Percentiles rank a stretch among this genome's conserved stretches.
Conservation (phyloP, 2,797 vertebrate genomes). For the Heteromormyrus szaboi region DNA sequence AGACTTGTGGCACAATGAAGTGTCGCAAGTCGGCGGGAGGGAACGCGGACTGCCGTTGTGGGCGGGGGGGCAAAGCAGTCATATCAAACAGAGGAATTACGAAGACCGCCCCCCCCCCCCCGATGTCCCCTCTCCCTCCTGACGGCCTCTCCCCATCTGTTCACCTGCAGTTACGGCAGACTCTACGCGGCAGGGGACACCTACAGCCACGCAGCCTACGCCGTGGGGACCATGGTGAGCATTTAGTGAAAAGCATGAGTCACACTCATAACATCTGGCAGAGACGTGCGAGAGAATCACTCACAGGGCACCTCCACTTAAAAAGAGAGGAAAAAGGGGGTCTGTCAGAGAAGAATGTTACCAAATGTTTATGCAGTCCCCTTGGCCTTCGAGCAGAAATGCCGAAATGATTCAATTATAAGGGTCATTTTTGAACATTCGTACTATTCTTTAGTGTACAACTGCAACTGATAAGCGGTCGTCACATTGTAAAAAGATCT, state of each 20-base stretch:
- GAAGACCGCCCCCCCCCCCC: not conserved
- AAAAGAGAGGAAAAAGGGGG: not conserved
- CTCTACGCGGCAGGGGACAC: slow-evolving; percentile 89
- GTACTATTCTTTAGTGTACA: not conserved
- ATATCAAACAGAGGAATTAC: not conserved
- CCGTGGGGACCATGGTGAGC: slow-evolving; percentile 94
- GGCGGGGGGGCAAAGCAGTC: not conserved
- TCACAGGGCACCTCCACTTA: not conserved
- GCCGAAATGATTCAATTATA: not conserved
- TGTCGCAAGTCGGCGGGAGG: not conserved
- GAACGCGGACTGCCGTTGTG: not conserved
- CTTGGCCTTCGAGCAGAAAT: not conserved
- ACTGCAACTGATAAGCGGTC: not conserved
- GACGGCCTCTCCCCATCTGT: not conserved
- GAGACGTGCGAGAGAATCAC: not conserved
- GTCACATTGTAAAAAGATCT: not conserved
- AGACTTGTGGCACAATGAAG: not conserved
- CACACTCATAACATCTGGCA: not conserved
- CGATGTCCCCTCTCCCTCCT: not conserved
- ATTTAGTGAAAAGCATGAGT: slow-evolving; percentile 7
- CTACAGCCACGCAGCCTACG: slow-evolving; percentile 90
- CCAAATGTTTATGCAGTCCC: not conserved
- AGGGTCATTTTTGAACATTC: not conserved
- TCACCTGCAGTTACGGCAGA: slow-evolving; percentile 79
- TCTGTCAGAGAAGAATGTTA: not conserved